Conservation (phyloP, 2,113 vertebrate genomes). For the Callopanchax toddi region DNA sequence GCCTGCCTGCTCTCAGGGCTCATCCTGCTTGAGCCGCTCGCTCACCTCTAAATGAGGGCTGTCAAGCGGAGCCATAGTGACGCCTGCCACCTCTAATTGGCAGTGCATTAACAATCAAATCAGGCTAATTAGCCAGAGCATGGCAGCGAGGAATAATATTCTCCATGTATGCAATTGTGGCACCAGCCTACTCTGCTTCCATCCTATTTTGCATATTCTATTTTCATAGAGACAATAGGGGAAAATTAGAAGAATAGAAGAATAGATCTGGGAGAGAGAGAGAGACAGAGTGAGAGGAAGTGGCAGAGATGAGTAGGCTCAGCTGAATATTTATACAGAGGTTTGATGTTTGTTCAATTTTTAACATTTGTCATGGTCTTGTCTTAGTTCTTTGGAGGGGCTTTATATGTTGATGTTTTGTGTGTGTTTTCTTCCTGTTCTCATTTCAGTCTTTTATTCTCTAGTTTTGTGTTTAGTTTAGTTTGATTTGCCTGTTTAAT, state of each 20-base stretch:
- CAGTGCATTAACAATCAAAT: constrained; percentile 91
- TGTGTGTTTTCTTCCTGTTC: too few species aligned
- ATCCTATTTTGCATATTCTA: constrained; percentile 85
- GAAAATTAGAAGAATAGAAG: constrained; percentile 80
- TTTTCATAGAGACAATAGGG: constrained; percentile 83
- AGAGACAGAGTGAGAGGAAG: background rate
- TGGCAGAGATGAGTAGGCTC: background rate
- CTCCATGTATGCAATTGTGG: constrained; percentile 63
- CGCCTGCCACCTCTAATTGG: constrained; percentile 85
- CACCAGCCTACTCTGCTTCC: constrained; percentile 55
- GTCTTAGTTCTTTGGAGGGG: background rate
- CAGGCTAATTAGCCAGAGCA: constrained; percentile 85
- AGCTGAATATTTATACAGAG: background rate
- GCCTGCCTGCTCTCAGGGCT: constrained; percentile 58
- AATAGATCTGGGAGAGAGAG: constrained; percentile 32
- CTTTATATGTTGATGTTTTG: too few species aligned
- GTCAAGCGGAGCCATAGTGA: constrained; percentile 64
- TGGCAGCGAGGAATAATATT: constrained; percentile 83
- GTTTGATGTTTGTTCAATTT: background rate
- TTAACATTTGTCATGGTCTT: background rate
- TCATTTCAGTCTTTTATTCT: too few species aligned
- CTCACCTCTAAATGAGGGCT: constrained; percentile 73
- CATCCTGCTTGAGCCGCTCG: constrained; percentile 50
- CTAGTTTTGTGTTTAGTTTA: too few species aligned
- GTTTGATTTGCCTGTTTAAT: too few species aligned